A percentile compares a stretch with the other conserved stretches of the same genome.
Conservation (phyloP, 2,888 invertebrate species). For the Protophormia terraenovae region DNA sequence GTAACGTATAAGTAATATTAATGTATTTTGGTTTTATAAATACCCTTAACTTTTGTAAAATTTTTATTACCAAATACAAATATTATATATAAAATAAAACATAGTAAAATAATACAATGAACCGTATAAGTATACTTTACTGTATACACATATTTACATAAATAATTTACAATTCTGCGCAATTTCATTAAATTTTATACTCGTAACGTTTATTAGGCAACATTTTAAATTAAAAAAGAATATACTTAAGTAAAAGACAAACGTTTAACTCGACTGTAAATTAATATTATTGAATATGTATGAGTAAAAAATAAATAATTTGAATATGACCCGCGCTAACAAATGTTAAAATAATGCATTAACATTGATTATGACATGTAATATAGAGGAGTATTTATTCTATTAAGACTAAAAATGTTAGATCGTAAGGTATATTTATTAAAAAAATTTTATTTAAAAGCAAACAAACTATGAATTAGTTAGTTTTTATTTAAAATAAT, state of each 20-base stretch:
- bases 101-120: neutral
- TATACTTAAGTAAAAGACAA: neutral
- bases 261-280: neutral
- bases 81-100: neutral
- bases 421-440: neutral
- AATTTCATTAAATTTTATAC: neutral
- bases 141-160: too few species aligned
- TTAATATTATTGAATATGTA: conserved; percentile 40
- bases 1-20: neutral
- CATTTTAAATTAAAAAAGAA: neutral
- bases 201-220: neutral
- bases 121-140: neutral
- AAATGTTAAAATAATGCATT: conserved; percentile 30
- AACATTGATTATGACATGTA: neutral
- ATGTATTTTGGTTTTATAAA: too few species aligned
- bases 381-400: neutral
- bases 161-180: neutral
- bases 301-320: conserved; percentile 36
- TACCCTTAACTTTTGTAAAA: too few species aligned
- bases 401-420: neutral
- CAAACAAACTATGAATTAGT: conserved; percentile 36
- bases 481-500: conserved; percentile 2
- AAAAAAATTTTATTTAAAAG: neutral
- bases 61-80: neutral
- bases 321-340: conserved; percentile 39